Percentiles rank a stretch among this genome's conserved stretches.
Evolutionary conservation across 2,888 invertebrate species (phyloP).

Genomic region (Craniophora ligustri): DNA sequence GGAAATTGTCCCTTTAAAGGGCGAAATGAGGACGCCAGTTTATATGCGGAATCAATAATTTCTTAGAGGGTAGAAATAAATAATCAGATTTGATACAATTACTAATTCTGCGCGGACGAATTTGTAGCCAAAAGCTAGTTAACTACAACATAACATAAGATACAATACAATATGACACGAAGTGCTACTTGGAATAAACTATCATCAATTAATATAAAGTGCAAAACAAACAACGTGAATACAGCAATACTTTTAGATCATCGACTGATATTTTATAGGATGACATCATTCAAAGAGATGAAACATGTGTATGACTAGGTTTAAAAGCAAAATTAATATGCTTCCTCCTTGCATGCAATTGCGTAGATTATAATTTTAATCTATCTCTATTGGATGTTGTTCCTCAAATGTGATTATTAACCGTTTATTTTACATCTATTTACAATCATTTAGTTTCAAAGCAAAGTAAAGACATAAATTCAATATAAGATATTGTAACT

Average conservation of each 20-base stretch:
- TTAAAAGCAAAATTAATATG: slow-evolving; percentile 17
- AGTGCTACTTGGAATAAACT: slow-evolving; percentile 33
- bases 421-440: slow-evolving; percentile 14
- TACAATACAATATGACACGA: slow-evolving; percentile 12
- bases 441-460: slow-evolving; percentile 3
- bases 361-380: slow-evolving; percentile 30
- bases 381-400: slow-evolving; percentile 21
- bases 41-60: too few relatives aligned
- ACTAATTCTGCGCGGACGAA: too few relatives aligned
- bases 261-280: slow-evolving; percentile 39
- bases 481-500: too few relatives aligned
- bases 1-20: too few relatives aligned
- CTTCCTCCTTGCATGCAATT: slow-evolving; percentile 32
- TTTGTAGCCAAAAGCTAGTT: too few relatives aligned
- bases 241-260: slow-evolving; percentile 44
- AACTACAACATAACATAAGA: background rate
- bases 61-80: too few relatives aligned
- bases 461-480: too few relatives aligned
- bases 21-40: too few relatives aligned
- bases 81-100: too few relatives aligned
- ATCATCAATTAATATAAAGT: slow-evolving; percentile 17
- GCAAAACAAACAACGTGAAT: slow-evolving; percentile 36
- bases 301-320: slow-evolving; percentile 19
- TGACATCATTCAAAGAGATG: slow-evolving; percentile 50
- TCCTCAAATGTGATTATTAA: background rate